These are phyloP conservation scores for Melanaphis sacchari DNA, from an alignment of 1,140 invertebrate genomes.

Conservation along the genomic window DNA sequence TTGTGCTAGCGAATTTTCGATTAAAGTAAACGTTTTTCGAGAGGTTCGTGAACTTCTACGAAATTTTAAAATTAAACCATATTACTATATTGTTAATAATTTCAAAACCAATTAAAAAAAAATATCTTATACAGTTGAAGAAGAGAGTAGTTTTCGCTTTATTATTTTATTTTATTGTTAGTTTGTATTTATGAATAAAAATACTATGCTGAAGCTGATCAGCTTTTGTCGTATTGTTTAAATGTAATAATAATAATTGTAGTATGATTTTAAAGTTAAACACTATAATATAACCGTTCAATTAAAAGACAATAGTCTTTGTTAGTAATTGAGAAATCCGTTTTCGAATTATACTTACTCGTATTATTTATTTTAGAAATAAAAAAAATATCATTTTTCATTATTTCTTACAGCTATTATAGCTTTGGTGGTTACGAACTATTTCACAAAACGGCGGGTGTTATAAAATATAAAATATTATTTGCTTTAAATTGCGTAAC, in stretches of 20 bases:
- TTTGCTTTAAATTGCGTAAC: neutral
- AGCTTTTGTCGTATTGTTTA: neutral
- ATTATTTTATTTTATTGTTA: neutral
- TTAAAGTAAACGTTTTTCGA: too few species aligned
- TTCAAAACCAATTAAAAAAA: too few species aligned
- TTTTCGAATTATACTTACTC: too few species aligned
- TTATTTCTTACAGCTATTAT: too few species aligned
- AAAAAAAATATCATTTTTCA: too few species aligned
- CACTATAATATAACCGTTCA: neutral
- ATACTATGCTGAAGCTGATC: neutral
- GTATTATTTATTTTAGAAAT: too few species aligned
- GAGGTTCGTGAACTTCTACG: too few species aligned
- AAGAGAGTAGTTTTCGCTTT: too few species aligned
- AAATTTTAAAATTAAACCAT: too few species aligned
- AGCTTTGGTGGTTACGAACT: neutral
- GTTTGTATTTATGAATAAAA: neutral
- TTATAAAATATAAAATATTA: neutral
- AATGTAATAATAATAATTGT: neutral
- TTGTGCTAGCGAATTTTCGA: too few species aligned
- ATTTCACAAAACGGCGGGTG: neutral
- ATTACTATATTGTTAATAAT: too few species aligned
- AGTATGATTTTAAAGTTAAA: neutral
- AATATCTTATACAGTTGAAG: too few species aligned
- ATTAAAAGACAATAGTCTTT: neutral
- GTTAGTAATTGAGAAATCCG: neutral